Base-by-base conservation (phyloP, 2,888 invertebrate species). In the Tiliacea aurago region DNA sequence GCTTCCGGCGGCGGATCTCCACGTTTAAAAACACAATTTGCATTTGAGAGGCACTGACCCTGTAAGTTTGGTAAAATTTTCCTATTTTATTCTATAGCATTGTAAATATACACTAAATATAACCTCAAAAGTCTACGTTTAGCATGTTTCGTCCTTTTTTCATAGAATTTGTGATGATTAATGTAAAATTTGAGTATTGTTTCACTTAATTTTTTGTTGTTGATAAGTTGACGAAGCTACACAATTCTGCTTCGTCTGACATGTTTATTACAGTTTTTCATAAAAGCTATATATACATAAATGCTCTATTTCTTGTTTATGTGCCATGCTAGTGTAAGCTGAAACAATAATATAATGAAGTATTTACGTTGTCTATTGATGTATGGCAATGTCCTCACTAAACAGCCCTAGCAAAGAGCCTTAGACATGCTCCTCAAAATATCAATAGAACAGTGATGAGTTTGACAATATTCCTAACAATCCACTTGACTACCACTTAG, bases 71-170 rank as follows among this genome's bases (percentile, higher is more conserved):
- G 59, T 69, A 69, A 69, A 56, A 45, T 62, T 41, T 62, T 62
- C 62, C n/a, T 65, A 75, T 64, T 68, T 58, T 56, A 41, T 15
- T 53, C 9, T 43, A 18, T 71, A 55, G 20, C 58, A 61, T 75
- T 63, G 70, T 72, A 76, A 78, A 75, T 76, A 75, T 68, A 70
- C 45, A 61, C 11, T 53, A 55, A 61, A 64, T 70, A 65, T 86
- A 85, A 86, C 82, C 82, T 81, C 63, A 73, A 80, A 75, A 73
- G n/a, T 61, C 15, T 43, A 9, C 18, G n/a, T 59, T 53, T 47
- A 53, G 13, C 49, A 64, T 56, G 49, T 45, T 70, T 58, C 23
- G n/a, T 56, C 7, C 11, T 33, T 51, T 63, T 61, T 18, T 3
- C 2, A 37, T 58, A 20, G 11, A 67, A 45, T 55, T 41, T 28